Conservation (phyloP, 2,113 vertebrate species). For the Leuciscus idus region DNA sequence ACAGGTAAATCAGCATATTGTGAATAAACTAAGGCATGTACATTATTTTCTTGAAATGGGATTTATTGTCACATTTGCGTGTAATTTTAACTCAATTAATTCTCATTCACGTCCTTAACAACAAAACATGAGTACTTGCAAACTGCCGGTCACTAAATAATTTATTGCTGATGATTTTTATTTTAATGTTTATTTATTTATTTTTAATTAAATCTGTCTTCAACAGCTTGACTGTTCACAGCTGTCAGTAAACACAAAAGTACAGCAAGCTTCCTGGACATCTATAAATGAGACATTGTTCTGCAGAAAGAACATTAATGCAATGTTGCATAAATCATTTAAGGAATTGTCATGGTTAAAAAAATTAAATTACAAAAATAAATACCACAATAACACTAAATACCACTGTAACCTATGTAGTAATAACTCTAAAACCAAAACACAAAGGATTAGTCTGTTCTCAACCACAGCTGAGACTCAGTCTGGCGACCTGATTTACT, state of each 20-base stretch:
- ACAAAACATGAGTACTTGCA: no score
- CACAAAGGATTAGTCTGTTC: slow-evolving; percentile 6
- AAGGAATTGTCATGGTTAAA: background rate
- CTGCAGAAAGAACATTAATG: background rate
- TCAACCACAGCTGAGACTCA: slow-evolving; percentile 28
- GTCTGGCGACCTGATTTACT: slow-evolving; percentile 23
- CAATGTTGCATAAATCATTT: background rate
- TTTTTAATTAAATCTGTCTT: background rate
- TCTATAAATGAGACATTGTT: background rate
- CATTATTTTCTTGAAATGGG: background rate
- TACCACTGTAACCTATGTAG: background rate
- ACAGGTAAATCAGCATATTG: background rate
- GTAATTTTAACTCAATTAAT: background rate
- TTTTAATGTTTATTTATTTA: background rate
- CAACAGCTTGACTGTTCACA: background rate
- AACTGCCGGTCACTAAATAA: background rate
- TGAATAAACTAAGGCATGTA: background rate
- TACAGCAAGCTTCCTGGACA: background rate
- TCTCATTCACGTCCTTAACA: background rate
- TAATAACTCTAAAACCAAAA: slow-evolving; percentile 7
- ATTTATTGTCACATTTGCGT: background rate
- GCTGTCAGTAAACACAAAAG: background rate
- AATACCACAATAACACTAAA: background rate
- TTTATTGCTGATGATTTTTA: background rate
- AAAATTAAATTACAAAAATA: no score